Evolutionary conservation across 2,113 vertebrate genomes (phyloP), one percentile per base, ranked within the genome.

Genomic region (Vulpes vulpes): DNA sequence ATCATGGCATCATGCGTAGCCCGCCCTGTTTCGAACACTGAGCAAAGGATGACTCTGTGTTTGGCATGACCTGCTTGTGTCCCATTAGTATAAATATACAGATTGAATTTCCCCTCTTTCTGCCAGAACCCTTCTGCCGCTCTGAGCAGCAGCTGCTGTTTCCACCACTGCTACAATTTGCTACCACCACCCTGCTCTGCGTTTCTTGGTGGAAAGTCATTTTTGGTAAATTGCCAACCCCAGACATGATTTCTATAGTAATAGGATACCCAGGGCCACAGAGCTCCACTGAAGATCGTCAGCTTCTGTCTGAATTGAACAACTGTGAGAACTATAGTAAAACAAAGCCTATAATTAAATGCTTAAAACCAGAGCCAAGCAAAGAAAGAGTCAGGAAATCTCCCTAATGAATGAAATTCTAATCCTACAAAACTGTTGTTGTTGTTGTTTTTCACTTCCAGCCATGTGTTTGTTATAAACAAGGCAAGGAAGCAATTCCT

Each of bases 201-300:
- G 55, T 93, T 94, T 92, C 67, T 90, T 74, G 73, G 88, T 91
- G 25, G 76, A 96, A 97, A 97, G 83, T 92, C 5, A 4, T n/a
- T 65, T 90, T 90, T 96, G 96, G 96, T 96, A 59, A 79, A 10
- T 27, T 94, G 96, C 94, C 95, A 97, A 55, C 60, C 93, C 85
- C 67, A 89, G 84, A 95, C 65, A 91, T 51, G 65, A 89, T 95
- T 94, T 96, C 92, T 96, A n/a, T 69, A 94, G 67, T 91, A 96
- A 94, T 80, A 64, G 94, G 76, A 96, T 95, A 96, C 96, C 82
- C 49, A 71, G 67, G 53, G 89, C 94, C 93, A 89, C 79, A 64
- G 53, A 81, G 86, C 83, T 79, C 81, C 85, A 74, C 1, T 49
- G 4, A 73, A n/a, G 69, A 84, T 27, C 30, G 23, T 94, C 64